These are phyloP conservation scores for Drosophila bocqueti DNA, from an alignment of 1,140 invertebrate genomes.

Conservation along the genomic window DNA sequence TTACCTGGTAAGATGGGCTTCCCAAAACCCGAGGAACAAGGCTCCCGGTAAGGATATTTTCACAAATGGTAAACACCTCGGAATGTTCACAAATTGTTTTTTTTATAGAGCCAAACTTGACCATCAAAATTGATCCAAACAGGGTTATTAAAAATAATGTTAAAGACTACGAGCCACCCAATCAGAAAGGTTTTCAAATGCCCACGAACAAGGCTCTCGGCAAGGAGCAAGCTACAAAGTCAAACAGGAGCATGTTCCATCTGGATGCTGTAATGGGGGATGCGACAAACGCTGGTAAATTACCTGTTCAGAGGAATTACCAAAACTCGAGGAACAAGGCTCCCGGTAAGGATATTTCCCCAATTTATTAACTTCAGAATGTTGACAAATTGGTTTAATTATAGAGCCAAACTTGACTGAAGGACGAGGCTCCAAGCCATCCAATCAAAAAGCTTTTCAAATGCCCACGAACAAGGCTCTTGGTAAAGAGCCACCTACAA, in stretches of 20 bases:
- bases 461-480: not conserved
- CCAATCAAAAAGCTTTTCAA: not conserved
- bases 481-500: not conserved
- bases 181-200: not conserved
- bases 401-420: not conserved
- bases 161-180: no score
- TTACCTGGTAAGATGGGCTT: not conserved
- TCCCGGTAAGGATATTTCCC: not conserved
- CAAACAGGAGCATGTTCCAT: not conserved
- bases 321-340: not conserved
- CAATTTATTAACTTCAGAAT: not conserved
- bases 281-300: no score
- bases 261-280: not conserved
- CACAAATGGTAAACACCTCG: no score
- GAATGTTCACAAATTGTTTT: no score
- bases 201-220: not conserved
- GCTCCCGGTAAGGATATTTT: not conserved
- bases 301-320: not conserved
- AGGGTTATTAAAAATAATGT: not conserved
- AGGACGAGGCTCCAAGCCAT: not conserved
- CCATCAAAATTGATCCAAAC: not conserved
- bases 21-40: not conserved
- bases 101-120: not conserved
- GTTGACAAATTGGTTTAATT: not conserved
- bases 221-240: not conserved